phyloP scores from a whole-genome alignment of 2,888 invertebrate genomes.

The Pyrrhosoma nymphula region DNA sequence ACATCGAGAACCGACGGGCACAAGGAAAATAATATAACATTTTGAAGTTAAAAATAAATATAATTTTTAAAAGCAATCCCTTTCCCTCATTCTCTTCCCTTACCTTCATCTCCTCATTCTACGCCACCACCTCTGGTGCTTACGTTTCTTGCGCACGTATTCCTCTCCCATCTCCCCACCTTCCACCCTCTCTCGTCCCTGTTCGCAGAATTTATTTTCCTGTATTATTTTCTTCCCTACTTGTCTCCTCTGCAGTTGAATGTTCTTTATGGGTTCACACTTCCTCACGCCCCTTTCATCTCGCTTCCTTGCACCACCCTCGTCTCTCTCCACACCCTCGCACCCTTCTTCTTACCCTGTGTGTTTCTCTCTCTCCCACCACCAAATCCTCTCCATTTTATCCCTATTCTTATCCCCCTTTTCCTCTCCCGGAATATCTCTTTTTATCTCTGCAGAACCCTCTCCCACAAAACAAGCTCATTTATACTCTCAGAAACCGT shows the following conservation, averaged over 20 bases:
- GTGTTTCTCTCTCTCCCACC: background rate
- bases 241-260: conserved; percentile 1
- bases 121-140: background rate
- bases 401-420: background rate
- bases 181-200: background rate
- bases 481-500: background rate
- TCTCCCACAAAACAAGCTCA: background rate
- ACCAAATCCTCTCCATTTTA: background rate
- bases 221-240: background rate
- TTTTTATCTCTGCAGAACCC: background rate
- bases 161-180: background rate
- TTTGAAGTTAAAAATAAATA: no score
- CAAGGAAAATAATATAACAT: no score
- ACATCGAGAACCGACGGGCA: no score
- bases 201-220: background rate
- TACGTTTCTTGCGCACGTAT: background rate
- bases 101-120: no score
- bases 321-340: no score
- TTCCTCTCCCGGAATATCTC: background rate
- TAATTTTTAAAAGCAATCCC: no score
- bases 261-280: conserved; percentile 18
- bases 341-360: background rate
- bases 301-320: background rate
- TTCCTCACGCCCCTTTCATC: conserved; percentile 18
- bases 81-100: no score